Evolutionary conservation across 1,140 invertebrate species (phyloP).

Genomic region (Idris sp.): DNA sequence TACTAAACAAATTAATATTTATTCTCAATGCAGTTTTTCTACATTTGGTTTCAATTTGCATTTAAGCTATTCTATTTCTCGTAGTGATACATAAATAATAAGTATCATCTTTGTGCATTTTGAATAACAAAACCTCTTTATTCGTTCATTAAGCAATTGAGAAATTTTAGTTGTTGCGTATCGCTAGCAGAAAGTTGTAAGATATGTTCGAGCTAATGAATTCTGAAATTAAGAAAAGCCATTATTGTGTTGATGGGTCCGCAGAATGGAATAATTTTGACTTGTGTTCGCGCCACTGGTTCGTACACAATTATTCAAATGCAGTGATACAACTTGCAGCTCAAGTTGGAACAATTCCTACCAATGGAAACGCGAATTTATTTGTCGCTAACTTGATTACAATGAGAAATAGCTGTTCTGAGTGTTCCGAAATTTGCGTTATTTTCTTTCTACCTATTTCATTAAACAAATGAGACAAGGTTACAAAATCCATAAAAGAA

Average conservation of each 20-base stretch:
- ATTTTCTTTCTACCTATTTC: conserved; percentile 21
- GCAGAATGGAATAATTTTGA: conserved; percentile 35
- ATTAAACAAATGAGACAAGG: conserved; percentile 37
- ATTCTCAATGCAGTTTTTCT: too few species aligned
- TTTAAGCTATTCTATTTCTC: too few species aligned
- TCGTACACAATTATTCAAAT: conserved; percentile 38
- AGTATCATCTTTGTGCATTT: too few species aligned
- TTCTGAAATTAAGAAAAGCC: conserved; percentile 33
- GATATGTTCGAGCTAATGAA: conserved; percentile 30
- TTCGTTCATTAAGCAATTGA: conserved; percentile 1
- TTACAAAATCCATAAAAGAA: conserved; percentile 34
- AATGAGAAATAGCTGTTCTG: too few species aligned
- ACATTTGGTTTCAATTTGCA: too few species aligned
- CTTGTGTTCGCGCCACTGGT: conserved; percentile 24
- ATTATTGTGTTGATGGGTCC: conserved; percentile 20
- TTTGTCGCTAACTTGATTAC: conserved; percentile 24
- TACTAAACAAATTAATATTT: too few species aligned
- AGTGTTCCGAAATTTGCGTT: conserved; percentile 8
- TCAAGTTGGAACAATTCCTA: conserved; percentile 19
- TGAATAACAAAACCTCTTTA: too few species aligned
- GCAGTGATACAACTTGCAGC: conserved; percentile 12
- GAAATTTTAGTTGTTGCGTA: conserved; percentile 5
- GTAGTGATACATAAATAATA: too few species aligned
- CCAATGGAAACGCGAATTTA: conserved; percentile 4
- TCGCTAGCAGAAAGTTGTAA: conserved; percentile 9